Conservation (phyloP, 2,113 vertebrate genomes). For the Petaurus breviceps region DNA sequence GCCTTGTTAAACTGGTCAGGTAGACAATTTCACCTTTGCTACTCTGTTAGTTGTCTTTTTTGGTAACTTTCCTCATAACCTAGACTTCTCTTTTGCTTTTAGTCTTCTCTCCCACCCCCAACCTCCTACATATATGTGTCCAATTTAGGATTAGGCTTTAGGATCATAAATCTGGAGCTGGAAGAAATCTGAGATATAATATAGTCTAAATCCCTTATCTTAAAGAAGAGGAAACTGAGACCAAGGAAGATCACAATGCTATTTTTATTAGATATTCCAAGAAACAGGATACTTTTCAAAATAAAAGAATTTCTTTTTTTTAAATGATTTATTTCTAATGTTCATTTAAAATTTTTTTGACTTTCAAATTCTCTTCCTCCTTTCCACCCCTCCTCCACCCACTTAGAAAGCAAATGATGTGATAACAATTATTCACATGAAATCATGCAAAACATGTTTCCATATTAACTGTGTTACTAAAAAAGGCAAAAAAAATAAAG, state of each 20-base stretch:
- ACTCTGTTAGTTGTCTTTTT: neutral
- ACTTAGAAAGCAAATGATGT: neutral
- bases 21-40: neutral
- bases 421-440: neutral
- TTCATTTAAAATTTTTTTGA: neutral
- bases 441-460: neutral
- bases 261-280: neutral
- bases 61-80: neutral
- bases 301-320: neutral
- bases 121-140: neutral
- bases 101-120: neutral
- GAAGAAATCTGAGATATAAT: neutral
- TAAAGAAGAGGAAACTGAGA: neutral
- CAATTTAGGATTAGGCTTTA: neutral
- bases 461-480: neutral
- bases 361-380: neutral
- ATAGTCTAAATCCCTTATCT: neutral
- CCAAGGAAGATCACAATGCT: neutral
- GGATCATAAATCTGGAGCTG: neutral
- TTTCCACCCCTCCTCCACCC: neutral
- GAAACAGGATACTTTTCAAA: neutral
- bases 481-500: neutral
- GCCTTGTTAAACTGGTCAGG: neutral
- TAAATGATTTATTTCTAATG: neutral
- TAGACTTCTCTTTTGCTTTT: neutral